Evolutionary conservation across 2,888 invertebrate genomes (phyloP), one percentile per base, ranked within the genome.

Genomic region (Homarus gammarus): DNA sequence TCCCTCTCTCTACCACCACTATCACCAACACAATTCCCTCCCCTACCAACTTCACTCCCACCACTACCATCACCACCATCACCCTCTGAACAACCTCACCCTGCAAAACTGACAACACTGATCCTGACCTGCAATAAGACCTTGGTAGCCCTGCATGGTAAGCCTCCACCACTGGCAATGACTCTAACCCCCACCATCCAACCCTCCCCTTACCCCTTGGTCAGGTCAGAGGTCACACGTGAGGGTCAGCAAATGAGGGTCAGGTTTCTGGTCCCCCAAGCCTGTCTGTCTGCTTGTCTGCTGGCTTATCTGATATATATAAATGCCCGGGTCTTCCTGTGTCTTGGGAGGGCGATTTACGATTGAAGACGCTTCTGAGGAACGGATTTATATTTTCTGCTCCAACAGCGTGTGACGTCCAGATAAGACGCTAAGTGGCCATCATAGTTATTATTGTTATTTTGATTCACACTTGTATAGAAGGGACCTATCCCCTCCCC

Each of bases 221-320:
- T 73, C 38, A 44, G 75, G 75, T 75, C 75, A 61, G 40, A 36
- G 81, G 36, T 81, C 81, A 81, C 56, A 81, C 81, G 61, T 64
- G 64, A 27, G 81, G 81, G 81, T 81, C 81, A 81, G 61, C 81
- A 81, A 81, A 81, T 81, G 81, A 81, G 81, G 38, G 81, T 81
- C 81, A 61, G 61, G 36, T 81, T 81, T 81, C 81, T 38, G 81
- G 36, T 64, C 81, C 56, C 61, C 56, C 64, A 27, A 36, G 61
- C 64, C 81, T 64, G 81, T 61, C 81, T 61, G 36, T 81, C 81
- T 61, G 81, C 64, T 81, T 81, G 81, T 81, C 81, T 61, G 40
- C 36, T 36, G 64, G n/a, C 64, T 81, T 81, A 81, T 81, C 81
- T 81, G 81, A 81, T 38, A 81, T 81, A 81, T 64, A 81, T 64